Conservation (phyloP, 2,113 vertebrate species). For the Hyperoodon ampullatus region DNA sequence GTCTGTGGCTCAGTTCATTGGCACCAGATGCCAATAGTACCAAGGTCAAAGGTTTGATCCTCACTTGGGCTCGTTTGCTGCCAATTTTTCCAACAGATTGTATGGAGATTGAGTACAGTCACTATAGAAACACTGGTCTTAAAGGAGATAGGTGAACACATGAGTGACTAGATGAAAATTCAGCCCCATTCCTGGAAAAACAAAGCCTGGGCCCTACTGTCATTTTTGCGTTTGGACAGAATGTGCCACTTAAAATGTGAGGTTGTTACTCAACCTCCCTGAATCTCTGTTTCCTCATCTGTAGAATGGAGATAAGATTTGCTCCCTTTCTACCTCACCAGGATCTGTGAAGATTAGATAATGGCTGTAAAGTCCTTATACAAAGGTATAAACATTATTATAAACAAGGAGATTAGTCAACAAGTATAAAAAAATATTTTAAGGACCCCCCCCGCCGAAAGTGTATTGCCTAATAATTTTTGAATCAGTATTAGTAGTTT, state of each 20-base stretch:
- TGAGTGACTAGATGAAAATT: not conserved
- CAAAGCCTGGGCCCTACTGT: not conserved
- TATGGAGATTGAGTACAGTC: not conserved
- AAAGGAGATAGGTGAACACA: not conserved
- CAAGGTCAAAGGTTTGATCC: not conserved
- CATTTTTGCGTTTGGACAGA: not conserved
- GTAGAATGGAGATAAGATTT: constrained; percentile 76
- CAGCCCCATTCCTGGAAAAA: not conserved
- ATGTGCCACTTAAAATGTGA: not conserved
- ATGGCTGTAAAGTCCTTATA: constrained; percentile 62
- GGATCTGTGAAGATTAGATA: constrained; percentile 79
- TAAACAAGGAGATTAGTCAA: constrained; percentile 67
- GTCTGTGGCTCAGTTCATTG: not conserved
- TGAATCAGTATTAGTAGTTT: not conserved
- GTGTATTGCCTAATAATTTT: constrained; percentile 36
- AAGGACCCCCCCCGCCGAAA: constrained; percentile 32
- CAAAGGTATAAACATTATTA: constrained; percentile 68
- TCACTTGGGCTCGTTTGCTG: not conserved
- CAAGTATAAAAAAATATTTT: constrained; percentile 55
- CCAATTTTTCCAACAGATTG: not conserved
- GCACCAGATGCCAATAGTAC: not conserved
- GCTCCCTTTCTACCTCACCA: constrained; percentile 68
- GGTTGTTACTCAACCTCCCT: constrained; percentile 44
- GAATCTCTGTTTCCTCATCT: constrained; percentile 74
- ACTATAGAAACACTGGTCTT: not conserved